phyloP scores from a whole-genome alignment of 1,140 invertebrate genomes.

The Leguminivora glycinivorella region DNA sequence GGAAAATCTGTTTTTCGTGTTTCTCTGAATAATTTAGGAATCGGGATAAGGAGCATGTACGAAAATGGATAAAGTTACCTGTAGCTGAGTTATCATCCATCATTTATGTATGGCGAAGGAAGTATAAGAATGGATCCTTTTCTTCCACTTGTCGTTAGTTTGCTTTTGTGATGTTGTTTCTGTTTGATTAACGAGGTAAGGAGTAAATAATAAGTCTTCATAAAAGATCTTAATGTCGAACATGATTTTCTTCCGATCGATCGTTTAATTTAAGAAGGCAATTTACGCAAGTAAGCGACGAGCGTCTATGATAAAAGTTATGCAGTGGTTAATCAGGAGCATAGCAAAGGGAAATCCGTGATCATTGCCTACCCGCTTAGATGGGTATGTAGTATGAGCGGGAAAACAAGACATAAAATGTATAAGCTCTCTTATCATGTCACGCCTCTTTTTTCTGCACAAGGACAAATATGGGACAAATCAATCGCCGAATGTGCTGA shows the following conservation, averaged over 20 bases:
- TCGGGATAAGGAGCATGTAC: neutral
- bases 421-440: no score
- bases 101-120: conserved; percentile 6
- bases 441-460: no score
- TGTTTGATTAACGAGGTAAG: neutral
- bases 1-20: conserved; percentile 24
- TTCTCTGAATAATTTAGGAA: conserved; percentile 10
- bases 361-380: no score
- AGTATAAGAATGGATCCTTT: neutral
- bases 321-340: no score
- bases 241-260: neutral
- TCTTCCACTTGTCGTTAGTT: neutral
- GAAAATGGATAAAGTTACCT: conserved; percentile 4
- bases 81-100: conserved; percentile 11
- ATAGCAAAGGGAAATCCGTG: no score
- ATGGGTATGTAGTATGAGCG: no score
- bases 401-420: no score
- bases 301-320: no score
- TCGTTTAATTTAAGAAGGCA: neutral
- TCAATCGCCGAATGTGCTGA: no score
- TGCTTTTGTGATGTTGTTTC: conserved; percentile 1
- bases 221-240: neutral
- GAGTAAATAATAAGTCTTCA: neutral
- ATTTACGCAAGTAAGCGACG: no score
- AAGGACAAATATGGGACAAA: no score